Base-by-base conservation (phyloP, 92 coral and sea anemone species). In the Paragorgia papillata region DNA sequence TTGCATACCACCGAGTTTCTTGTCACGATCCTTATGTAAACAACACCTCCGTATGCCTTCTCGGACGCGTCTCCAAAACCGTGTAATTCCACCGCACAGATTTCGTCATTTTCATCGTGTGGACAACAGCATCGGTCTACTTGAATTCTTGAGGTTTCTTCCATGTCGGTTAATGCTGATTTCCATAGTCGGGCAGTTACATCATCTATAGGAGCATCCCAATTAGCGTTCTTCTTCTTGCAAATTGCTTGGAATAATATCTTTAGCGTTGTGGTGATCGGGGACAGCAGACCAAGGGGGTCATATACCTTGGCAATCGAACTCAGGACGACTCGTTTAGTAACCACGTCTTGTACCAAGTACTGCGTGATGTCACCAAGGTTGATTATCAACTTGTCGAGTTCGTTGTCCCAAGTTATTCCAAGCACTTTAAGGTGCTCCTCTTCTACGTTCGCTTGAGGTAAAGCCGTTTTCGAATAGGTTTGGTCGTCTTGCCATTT, bases 261-360 rank as follows among this genome's bases (percentile, higher is more conserved):
- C 25, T 68, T 68, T 39, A 68, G 37, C 34, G 51, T 44, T 13
- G 51, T 46, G 28, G 44, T 14, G 6, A 68, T 25, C 3, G 75
- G 75, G 14, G 75, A 44, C 49, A 68, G 12, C 26, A 68, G 56
- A 22, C 58, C 75, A 24, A 68, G 57, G 17, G 75, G 60, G 58
- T 68, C 75, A 44, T 35, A 68, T n/a, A 25, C 44, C 60, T 68
- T 68, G 2, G 60, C 75, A 22, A 71, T 80, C 5, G 85, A 75
- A 29, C 44, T 51, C 3, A 51, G 58, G 7, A 51, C 58, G 20
- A 51, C 58, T 51, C 58, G 58, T 22, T 51, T 51, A 19, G 58
- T 51, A 3, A 51, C 58, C 26, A 17, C 58, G 20, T 51, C 58
- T 51, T 51, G 9, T 17, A 19, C 20, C 58, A 51, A 51, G 26